Evolutionary conservation across 2,113 vertebrate genomes (phyloP).

Genomic region (Neodon shergylaensis): DNA sequence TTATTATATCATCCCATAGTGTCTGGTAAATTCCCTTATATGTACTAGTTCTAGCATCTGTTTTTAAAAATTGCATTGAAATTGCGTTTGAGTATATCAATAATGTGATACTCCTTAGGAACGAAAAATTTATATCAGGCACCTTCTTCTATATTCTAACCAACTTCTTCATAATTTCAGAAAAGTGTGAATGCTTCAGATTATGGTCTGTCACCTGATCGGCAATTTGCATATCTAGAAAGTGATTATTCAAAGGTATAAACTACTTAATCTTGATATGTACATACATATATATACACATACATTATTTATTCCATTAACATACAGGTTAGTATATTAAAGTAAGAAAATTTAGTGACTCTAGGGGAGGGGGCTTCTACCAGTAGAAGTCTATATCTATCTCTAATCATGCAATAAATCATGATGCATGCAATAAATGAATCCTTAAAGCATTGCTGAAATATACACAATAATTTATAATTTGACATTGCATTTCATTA

Average conservation of each 20-base stretch:
- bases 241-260: constrained; percentile 97
- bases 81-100: background rate
- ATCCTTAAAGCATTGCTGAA: background rate
- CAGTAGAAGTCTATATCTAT: background rate
- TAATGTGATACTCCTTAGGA: constrained; percentile 2
- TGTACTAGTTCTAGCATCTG: background rate
- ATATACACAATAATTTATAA: constrained; percentile 12
- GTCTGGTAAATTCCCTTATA: constrained; percentile 4
- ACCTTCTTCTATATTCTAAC: constrained; percentile 69
- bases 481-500: background rate
- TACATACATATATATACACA: background rate
- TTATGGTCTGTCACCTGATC: constrained; percentile 92
- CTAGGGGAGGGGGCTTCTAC: background rate
- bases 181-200: constrained; percentile 91
- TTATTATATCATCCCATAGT: background rate
- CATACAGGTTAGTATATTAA: background rate
- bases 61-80: background rate
- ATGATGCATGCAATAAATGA: background rate
- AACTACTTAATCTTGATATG: constrained; percentile 42
- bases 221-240: constrained; percentile 92
- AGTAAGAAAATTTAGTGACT: background rate
- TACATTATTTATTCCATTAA: constrained; percentile 31
- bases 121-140: background rate
- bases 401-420: constrained; percentile 29
- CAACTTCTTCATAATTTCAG: constrained; percentile 85